Evolutionary conservation across 2,113 vertebrate species (phyloP).

Genomic region (Neolamprologus longior): DNA sequence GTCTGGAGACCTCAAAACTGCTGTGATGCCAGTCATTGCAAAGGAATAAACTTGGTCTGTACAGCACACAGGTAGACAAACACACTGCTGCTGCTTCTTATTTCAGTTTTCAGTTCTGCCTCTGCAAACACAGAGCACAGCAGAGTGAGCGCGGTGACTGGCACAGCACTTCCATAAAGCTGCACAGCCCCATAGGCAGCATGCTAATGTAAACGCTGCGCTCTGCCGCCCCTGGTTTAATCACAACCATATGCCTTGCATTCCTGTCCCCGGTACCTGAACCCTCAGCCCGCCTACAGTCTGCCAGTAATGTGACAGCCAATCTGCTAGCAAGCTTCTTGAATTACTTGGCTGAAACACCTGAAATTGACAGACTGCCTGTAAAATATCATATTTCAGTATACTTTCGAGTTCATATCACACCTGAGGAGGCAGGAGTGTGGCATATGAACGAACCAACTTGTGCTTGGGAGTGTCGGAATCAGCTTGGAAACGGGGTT

Average conservation of each 20-base stretch:
- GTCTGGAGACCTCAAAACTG: background rate
- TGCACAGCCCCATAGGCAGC: conserved; percentile 23
- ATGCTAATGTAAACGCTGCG: conserved; percentile 46
- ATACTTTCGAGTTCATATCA: background rate
- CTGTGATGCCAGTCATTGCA: background rate
- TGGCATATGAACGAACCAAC: background rate
- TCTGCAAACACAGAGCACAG: background rate
- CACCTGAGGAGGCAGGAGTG: conserved; percentile 7
- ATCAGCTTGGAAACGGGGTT: background rate
- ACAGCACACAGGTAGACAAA: background rate
- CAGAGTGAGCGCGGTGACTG: background rate
- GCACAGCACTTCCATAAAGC: conserved; percentile 27
- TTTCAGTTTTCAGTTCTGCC: background rate
- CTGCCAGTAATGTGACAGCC: conserved; percentile 3
- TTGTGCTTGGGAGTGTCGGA: background rate
- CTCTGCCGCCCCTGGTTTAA: conserved; percentile 46
- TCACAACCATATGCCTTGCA: conserved; percentile 57
- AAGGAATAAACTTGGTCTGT: background rate
- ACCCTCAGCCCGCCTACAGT: conserved; percentile 14
- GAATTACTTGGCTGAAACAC: conserved; percentile 9
- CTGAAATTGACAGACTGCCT: background rate
- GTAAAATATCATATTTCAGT: background rate
- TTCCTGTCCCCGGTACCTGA: conserved; percentile 22
- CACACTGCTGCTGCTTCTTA: background rate
- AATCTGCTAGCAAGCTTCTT: background rate